These are phyloP conservation scores for Brachionus rubens DNA, from an alignment of 1,140 invertebrate species.

Conservation along the genomic window DNA sequence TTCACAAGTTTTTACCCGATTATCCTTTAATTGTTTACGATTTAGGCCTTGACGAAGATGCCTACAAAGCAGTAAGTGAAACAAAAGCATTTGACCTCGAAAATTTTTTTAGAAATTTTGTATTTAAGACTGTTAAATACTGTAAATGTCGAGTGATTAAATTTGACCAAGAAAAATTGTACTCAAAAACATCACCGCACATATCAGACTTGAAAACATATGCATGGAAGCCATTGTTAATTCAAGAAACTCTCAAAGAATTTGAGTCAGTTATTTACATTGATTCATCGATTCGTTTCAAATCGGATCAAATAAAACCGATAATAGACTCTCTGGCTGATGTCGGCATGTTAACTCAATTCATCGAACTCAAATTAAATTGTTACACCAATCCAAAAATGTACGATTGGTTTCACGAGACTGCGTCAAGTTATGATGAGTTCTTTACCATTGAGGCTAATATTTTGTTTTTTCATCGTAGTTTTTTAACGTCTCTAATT, in stretches of 20 bases:
- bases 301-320: conserved; percentile 1
- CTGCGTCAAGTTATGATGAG: not conserved
- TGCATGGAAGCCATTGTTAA: conserved; percentile 45
- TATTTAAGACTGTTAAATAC: conserved; percentile 8
- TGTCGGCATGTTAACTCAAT: conserved; percentile 40
- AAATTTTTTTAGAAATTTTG: not conserved
- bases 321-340: not conserved
- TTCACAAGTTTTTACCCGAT: conserved; percentile 15
- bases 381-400: conserved; percentile 30
- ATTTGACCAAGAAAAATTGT: not conserved
- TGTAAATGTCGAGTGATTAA: conserved; percentile 34
- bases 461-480: conserved; percentile 8
- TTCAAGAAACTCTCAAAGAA: conserved; percentile 39
- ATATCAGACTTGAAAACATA: conserved; percentile 17
- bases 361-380: conserved; percentile 11
- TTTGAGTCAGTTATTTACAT: conserved; percentile 27
- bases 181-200: not conserved
- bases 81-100: not conserved
- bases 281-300: conserved; percentile 34
- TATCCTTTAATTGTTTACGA: conserved; percentile 39
- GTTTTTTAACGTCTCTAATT: conserved; percentile 13
- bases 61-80: not conserved
- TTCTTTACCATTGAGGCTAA: conserved; percentile 38
- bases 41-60: not conserved
- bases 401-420: conserved; percentile 12